Evolutionary conservation across 35 echinoderm and acorn worm genomes (phyloP).

Genomic region (Stichopus chloronotus): DNA sequence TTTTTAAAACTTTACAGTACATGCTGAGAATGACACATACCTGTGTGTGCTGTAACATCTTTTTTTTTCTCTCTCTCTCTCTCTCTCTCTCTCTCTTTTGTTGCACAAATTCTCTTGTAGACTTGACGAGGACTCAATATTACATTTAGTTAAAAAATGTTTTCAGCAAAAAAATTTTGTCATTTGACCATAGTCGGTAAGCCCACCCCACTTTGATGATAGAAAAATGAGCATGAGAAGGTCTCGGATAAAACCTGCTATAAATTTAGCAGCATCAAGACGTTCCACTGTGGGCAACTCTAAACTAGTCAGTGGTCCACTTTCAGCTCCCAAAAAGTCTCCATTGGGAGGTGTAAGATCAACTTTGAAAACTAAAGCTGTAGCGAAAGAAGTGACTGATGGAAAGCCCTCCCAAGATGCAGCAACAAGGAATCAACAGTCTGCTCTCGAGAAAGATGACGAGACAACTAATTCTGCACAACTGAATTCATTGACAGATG

Average conservation of each 20-base stretch:
- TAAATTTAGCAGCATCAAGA: constrained; percentile 41
- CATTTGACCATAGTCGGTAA: not conserved
- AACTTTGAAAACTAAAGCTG: not conserved
- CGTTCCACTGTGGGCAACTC: constrained; percentile 10
- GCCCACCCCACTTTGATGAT: not conserved
- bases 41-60: too few species aligned
- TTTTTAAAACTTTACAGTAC: too few species aligned
- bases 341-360: not conserved
- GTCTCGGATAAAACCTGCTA: constrained; percentile 46
- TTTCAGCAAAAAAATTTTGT: not conserved
- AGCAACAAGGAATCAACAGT: not conserved
- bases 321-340: not conserved
- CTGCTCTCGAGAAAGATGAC: not conserved
- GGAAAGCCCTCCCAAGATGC: not conserved
- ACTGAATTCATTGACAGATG: not conserved
- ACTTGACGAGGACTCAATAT: too few species aligned
- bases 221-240: constrained; percentile 35
- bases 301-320: not conserved
- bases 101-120: too few species aligned
- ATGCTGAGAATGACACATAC: too few species aligned
- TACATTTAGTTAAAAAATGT: not conserved
- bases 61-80: too few species aligned
- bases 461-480: not conserved
- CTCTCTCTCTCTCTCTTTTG: too few species aligned
- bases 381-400: not conserved